Base-by-base conservation (phyloP, 1,140 invertebrate species). In the Paramacrobiotus metropolitanus region DNA sequence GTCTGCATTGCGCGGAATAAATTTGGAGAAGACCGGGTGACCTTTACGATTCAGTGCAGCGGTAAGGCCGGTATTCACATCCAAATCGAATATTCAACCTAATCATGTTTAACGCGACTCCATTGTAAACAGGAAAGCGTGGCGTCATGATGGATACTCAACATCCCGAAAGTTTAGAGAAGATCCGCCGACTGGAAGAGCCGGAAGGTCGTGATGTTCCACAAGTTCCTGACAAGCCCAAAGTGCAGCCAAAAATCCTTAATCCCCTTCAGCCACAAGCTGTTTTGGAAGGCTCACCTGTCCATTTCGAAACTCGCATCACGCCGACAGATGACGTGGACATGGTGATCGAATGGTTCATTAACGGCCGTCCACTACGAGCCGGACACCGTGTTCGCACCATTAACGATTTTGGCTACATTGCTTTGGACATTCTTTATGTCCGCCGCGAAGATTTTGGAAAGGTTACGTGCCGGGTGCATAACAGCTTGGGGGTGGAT, bases 321-420 rank as follows among this genome's bases (percentile, higher is more conserved):
- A 86, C 82, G 34, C 92, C 91, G 21, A 85, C 86, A 15, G 87
- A 93, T 70, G 92, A 96, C 78, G 86, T 91, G 29, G 88, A 86
- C 69, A 78, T 95, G 64, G 90, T 87, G 75, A 82, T 85, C 1
- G 73, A 77, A 65, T 77, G 76, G 74, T 73, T 62, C 62, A 72
- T 62, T 64, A 69, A 59, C 68, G 70, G 70, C 68, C 55, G 20
- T 21, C 59, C 20, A 61, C 73, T 90, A 65, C 77, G 62, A 59
- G 3, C 66, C 73, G 73, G 72, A 31, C 72, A 74, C 65, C 68
- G 74, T 31, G 76, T 72, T 75, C 82, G 86, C 69, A 89, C 86
- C 29, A 87, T 85, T 24, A 55, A 89, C 66, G 88, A 93, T 67
- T 93, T 93, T 70, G 89, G 89, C 18, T 90, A 87, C 68, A 86